Conservation (phyloP, 2,797 vertebrate genomes). For the Characodon lateralis region DNA sequence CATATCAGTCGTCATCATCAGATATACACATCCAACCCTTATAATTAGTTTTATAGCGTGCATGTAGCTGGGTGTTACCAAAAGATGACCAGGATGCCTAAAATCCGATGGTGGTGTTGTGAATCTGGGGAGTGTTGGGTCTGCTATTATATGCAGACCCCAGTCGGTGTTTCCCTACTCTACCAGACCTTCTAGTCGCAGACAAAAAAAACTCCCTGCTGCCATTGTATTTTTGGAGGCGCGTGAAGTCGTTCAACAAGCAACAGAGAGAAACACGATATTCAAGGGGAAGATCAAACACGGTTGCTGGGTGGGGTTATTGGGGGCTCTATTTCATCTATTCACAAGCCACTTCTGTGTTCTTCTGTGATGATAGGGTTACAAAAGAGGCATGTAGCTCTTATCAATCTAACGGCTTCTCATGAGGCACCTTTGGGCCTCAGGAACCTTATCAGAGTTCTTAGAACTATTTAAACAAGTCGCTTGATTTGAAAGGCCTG, state of each 20-base stretch:
- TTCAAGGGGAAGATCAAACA: conserved; percentile 62
- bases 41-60: conserved; percentile 5
- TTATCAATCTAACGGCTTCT: conserved; percentile 53
- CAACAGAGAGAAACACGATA: conserved; percentile 61
- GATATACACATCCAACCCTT: background rate
- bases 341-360: conserved; percentile 56
- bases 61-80: background rate
- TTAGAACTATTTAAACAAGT: background rate
- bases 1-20: conserved; percentile 18
- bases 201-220: conserved; percentile 8
- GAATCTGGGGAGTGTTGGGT: background rate
- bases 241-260: conserved; percentile 31
- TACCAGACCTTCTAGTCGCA: background rate
- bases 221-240: conserved; percentile 17
- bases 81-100: conserved; percentile 1
- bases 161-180: background rate
- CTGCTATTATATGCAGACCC: background rate
- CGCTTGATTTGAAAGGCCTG: background rate
- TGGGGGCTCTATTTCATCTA: conserved; percentile 51
- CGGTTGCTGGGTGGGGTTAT: conserved; percentile 32
- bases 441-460: conserved; percentile 2
- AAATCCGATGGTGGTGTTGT: background rate
- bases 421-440: conserved; percentile 25
- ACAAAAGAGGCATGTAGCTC: conserved; percentile 51
- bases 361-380: conserved; percentile 58